Evolutionary conservation across 1,140 invertebrate genomes (phyloP), one percentile per base, ranked within the genome.

Genomic region (Calliopsis andreniformis): DNA sequence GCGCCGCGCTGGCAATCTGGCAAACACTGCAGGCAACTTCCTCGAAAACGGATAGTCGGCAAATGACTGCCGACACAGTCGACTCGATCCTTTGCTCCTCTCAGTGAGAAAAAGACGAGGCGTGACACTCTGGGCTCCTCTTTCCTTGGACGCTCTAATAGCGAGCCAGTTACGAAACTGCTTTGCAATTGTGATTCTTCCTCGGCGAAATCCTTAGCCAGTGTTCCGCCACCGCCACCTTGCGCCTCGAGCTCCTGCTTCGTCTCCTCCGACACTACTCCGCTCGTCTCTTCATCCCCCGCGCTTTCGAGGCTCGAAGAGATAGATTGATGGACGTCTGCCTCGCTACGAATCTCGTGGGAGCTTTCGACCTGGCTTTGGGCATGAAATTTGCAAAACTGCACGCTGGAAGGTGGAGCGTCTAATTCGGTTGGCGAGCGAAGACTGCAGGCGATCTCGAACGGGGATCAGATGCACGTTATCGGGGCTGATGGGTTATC

Each of bases 111-210:
- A 67, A 56, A 64, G 14, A 30, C 53, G 64, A 18, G 10, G 1
- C 18, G 12, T 35, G 16, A 8, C 30, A 16, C n/a, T 18, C 16
- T n/a, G 14, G 23, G 43, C 39, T 39, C 43, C 16, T 69, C 51
- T 43, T 12, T 53, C 5, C 61, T 66, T 43, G 53, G 82, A 82
- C 82, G 76, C 55, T 76, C 83, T 86, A 84, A 86, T 86, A 84
- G 70, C 59, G 70, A 61, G 28, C 73, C 76, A 82, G 79, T 86
- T 82, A 86, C 85, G 76, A 84, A 84, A 80, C 84, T 86, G 70
- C 68, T 86, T 86, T 84, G 85, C 85, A 86, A 86, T 86, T 86
- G 79, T 86, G 71, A 85, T 86, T 82, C 83, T 75, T 83, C 75
- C 28, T 23, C 64, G 55, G 47, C 58, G 72, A 83, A 79, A 83